Evolutionary conservation across 2,797 vertebrate species (phyloP), one percentile per base, ranked within the genome.

Genomic region (Enteromius thamalakanensis): DNA sequence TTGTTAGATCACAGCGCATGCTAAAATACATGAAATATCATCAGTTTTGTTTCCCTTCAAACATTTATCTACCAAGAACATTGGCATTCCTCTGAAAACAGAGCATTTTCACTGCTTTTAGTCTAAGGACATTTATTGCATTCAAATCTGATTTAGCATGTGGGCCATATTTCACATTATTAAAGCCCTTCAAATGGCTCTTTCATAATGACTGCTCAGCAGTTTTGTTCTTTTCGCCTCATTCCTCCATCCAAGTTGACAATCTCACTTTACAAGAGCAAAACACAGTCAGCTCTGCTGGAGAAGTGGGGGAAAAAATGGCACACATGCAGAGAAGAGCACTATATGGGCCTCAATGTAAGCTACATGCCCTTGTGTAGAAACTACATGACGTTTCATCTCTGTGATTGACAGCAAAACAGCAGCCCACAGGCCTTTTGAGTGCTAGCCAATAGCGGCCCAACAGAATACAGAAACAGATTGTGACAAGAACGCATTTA

Each of bases 391-490:
- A 76, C 78, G 69, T 81, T 76, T 85, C 49, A 11, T 76, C 29
- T 76, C 40, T 11, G 17, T 80, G 78, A 81, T 51, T 80, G 77
- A 84, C 83, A 84, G 70, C 53, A 83, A 45, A 83, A 78, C 53
- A 78, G 75, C 53, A 58, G 77, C 70, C 47, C 70, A 69, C 29
- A 0, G 83, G 51, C 62, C 70, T 60, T 80, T 60, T 69, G 62
- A 80, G 49, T 15, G 23, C 34, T 34, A 76, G 79, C 62, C 71
- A 85, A 76, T 21, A 85, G 60, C 17, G 4, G 42, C 40, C 60
- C 19, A 58, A 10, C 53, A 34, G 32, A 79, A 64, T n/a, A 42
- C 17, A 5, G 12, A 80, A 74, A 60, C 70, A 75, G 23, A 76
- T 14, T 68, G 47, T 42, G 78, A 34, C 53, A 72, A 45, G n/a